Evolutionary conservation across 2,797 vertebrate genomes (phyloP), one percentile per base, ranked within the genome.

Genomic region (Morelia viridis): DNA sequence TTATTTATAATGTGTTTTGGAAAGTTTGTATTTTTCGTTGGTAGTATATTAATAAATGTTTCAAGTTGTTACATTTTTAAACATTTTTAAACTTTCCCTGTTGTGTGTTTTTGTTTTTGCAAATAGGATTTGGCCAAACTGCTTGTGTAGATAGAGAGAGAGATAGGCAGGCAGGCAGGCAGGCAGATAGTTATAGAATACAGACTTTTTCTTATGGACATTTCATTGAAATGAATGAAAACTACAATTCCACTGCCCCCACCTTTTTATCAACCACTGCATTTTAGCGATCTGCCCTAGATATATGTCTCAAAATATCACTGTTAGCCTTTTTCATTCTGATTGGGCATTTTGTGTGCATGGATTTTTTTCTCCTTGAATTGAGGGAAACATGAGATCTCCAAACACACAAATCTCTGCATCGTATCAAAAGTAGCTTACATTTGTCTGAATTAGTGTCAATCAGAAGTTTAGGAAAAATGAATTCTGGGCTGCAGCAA

Each of bases 1-100:
- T 97, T 98, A 99, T 99, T 99, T 99, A 99, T 99, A 97, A 98
- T 88, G 90, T 94, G 93, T 95, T 96, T 94, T 89, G 96, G 95
- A 95, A 95, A 80, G 94, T 94, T n/a, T 46, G 93, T 92, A 68
- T 58, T 94, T 95, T 92, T 64, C 24, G 93, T 94, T 0, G 0
- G 93, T 93, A 96, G 97, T 93, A 88, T 93, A 94, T 91, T 95
- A 97, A 97, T 97, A 97, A 97, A 93, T 31, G 60, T 93, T 96
- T 91, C 89, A 92, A 89, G 92, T 93, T 96, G 94, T 94, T 96
- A 96, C 90, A 93, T 93, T 93, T 85, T 93, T 91, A 92, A 91
- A 93, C 94, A 89, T 19, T 95, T 94, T 93, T 96, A 89, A 89
- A 94, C 89, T 58, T 61, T 57, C 5, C 35, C 95, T 93, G 87